A percentile compares a stretch with the other conserved stretches of the same genome.
These are phyloP conservation scores for Lepidochitona cinerea DNA, from an alignment of 2,888 invertebrate species.

Conservation along the genomic window DNA sequence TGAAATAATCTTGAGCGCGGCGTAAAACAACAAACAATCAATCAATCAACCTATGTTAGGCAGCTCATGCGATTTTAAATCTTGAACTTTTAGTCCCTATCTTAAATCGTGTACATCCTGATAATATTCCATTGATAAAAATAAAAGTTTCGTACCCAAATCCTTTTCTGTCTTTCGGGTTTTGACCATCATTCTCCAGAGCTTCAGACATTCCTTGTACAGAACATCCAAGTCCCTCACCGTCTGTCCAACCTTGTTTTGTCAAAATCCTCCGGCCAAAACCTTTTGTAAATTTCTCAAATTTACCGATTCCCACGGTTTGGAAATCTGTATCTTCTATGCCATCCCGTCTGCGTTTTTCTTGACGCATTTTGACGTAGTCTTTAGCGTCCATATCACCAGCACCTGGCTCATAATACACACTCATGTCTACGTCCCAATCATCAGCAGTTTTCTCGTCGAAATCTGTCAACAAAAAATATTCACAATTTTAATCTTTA, in stretches of 20 bases:
- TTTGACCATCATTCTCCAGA: slow-evolving; percentile 65
- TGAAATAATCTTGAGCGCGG: too few relatives aligned
- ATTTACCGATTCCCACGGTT: slow-evolving; percentile 63
- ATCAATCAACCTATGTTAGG: too few relatives aligned
- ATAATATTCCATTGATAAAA: too few relatives aligned
- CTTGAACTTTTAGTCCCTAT: too few relatives aligned
- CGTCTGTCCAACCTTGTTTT: slow-evolving; percentile 74
- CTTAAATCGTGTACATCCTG: too few relatives aligned
- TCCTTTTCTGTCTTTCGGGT: slow-evolving; percentile 56
- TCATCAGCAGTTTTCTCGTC: slow-evolving; percentile 75
- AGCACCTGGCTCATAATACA: slow-evolving; percentile 72
- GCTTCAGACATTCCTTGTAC: slow-evolving; percentile 66
- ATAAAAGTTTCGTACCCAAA: too few relatives aligned
- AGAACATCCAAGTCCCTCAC: slow-evolving; percentile 72
- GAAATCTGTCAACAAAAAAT: slow-evolving; percentile 64
- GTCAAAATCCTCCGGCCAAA: slow-evolving; percentile 72
- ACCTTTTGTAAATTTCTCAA: slow-evolving; percentile 72
- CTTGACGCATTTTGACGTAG: slow-evolving; percentile 70
- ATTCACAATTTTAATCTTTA: too few relatives aligned
- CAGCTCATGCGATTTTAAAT: too few relatives aligned
- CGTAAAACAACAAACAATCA: too few relatives aligned
- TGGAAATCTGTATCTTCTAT: not conserved
- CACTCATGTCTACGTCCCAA: slow-evolving; percentile 75
- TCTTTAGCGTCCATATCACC: slow-evolving; percentile 73
- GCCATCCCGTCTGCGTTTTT: slow-evolving; percentile 46